phyloP scores from a whole-genome alignment of 2,113 vertebrate species.

The Erpornis zantholeuca region DNA sequence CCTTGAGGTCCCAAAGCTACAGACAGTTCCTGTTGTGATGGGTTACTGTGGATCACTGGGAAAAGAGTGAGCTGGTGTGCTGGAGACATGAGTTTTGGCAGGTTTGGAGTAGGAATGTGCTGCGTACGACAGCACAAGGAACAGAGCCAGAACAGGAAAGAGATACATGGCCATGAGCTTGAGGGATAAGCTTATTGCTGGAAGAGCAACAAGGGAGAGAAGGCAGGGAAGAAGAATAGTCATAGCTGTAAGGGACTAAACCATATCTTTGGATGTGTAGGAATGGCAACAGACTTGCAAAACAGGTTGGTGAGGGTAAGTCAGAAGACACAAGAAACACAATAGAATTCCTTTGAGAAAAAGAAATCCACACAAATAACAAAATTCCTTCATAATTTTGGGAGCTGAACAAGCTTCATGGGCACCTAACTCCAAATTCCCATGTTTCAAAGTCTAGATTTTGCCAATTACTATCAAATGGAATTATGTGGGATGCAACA shows the following conservation, averaged over 20 bases:
- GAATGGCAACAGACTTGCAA: neutral
- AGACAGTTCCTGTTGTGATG: neutral
- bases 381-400: neutral
- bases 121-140: neutral
- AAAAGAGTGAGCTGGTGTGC: neutral
- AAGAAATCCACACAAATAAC: neutral
- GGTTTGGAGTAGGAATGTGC: neutral
- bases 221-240: neutral
- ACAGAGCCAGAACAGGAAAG: neutral
- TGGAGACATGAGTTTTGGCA: neutral
- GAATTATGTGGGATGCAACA: neutral
- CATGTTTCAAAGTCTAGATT: neutral
- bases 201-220: neutral
- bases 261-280: neutral
- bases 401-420: neutral
- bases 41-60: neutral
- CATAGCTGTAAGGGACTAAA: neutral
- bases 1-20: neutral
- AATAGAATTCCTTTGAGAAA: neutral
- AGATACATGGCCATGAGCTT: neutral
- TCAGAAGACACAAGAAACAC: neutral
- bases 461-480: neutral
- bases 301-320: neutral
- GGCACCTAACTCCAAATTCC: neutral
- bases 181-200: neutral